Percentiles rank a stretch among this genome's conserved stretches.
These are phyloP conservation scores for Thripadectes ignobilis DNA, from an alignment of 2,797 vertebrate species.

Conservation along the genomic window DNA sequence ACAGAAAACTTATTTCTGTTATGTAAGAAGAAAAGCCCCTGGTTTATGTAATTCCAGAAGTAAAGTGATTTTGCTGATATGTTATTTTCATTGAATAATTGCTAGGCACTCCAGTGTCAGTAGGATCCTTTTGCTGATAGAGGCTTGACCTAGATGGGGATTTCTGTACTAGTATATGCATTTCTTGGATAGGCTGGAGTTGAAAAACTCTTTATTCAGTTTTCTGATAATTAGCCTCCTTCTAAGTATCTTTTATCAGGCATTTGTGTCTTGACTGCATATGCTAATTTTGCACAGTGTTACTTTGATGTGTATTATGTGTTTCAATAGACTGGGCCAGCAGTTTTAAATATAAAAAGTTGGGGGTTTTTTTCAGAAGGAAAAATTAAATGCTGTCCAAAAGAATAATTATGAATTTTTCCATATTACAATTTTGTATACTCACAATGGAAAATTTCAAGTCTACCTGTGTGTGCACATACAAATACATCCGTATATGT, in stretches of 20 bases:
- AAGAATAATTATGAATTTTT: background rate
- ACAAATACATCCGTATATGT: fast-evolving
- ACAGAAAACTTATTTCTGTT: background rate
- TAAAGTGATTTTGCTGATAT: background rate
- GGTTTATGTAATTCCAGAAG: background rate
- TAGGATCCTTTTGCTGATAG: background rate
- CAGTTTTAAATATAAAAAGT: background rate
- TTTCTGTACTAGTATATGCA: background rate
- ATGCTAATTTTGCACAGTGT: background rate
- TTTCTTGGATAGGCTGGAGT: background rate
- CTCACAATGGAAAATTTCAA: background rate
- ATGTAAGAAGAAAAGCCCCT: background rate
- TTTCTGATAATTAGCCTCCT: background rate
- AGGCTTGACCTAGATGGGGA: background rate
- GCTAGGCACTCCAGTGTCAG: background rate
- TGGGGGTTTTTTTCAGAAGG: background rate
- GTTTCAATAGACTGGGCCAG: background rate
- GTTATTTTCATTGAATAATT: background rate
- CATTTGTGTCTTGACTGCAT: background rate
- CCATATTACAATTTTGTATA: background rate
- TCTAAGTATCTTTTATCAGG: background rate
- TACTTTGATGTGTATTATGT: background rate
- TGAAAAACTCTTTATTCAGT: background rate
- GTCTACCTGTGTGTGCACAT: background rate
- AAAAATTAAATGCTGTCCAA: background rate